Base-by-base conservation (phyloP, 92 coral and sea anemone genomes). In the Actinostola sp. region DNA sequence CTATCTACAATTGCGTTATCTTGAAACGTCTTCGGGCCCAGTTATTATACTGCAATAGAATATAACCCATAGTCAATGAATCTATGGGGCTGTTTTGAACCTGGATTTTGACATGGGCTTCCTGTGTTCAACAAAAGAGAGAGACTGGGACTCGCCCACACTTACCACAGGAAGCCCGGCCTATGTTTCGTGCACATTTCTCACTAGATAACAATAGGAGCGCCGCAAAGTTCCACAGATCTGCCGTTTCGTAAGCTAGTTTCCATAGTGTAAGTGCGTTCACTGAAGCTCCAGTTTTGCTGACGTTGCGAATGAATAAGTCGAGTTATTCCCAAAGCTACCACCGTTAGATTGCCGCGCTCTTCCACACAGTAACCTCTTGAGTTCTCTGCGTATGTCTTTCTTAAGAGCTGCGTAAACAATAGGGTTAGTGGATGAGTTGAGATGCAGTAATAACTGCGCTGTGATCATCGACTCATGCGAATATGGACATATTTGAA, bases 361-460 rank as follows among this genome's bases (percentile, higher is more conserved):
- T 17, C 77, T 33, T 2, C 77, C 66, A 43, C 32, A 44, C 25
- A 71, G 16, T 28, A 57, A 5, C 24, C 28, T 58, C 48, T 20
- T 55, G n/a, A 71, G 53, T 17, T 71, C 77, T 20, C 77, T 48
- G 6, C 77, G 20, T 25, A 71, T 71, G 10, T 71, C 77, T 31
- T 71, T 71, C 66, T 71, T 71, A 11, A 71, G 36, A 10, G 36
- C 56, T 12, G 77, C 77, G 48, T 71, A 71, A 30, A 71, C 77
- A 11, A 71, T 71, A 13, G 77, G 77, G 39, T 71, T 71, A n/a
- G 56, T 71, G 11, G 77, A 14, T 38, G 77, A 71, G 56, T 71
- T 71, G 26, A 71, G 55, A 56, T 71, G 77, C 3, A 71, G 38
- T 24, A 71, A 32, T 13, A 71, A 12, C 14, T 57, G 36, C 12